These are phyloP conservation scores for Lathamus discolor DNA, from an alignment of 2,113 vertebrate species.

Conservation along the genomic window DNA sequence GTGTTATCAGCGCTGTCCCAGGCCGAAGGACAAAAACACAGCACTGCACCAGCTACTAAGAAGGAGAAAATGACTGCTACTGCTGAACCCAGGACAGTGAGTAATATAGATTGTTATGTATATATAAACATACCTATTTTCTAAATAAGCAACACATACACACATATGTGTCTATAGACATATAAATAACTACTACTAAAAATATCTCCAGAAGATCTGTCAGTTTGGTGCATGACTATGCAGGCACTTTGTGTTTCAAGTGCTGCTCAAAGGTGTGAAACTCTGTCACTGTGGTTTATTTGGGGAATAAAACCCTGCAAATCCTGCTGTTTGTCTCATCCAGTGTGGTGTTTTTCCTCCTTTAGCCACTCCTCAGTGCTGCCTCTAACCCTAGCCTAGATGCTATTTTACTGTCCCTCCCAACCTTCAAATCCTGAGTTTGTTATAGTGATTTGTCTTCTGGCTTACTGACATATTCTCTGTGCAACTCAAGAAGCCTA, in stretches of 20 bases:
- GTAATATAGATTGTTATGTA: neutral
- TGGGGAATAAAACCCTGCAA: neutral
- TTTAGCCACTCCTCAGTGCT: neutral
- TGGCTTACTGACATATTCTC: neutral
- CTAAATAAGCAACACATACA: neutral
- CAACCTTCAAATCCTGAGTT: neutral
- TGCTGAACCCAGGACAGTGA: neutral
- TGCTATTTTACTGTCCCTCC: neutral
- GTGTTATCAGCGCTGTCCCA: too few species aligned
- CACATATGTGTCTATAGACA: fast-evolving
- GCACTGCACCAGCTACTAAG: too few species aligned
- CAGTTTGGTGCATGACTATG: neutral
- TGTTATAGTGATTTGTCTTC: constrained; percentile 30
- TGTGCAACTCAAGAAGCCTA: neutral
- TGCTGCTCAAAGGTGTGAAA: neutral
- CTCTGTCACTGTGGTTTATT: neutral
- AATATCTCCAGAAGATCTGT: neutral
- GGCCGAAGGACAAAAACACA: too few species aligned
- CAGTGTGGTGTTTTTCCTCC: neutral
- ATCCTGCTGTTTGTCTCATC: neutral
- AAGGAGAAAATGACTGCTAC: too few species aligned
- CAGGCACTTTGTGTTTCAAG: neutral
- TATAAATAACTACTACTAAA: neutral
- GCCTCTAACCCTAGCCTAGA: neutral
- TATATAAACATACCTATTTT: neutral